Evolutionary conservation across 2,113 vertebrate species (phyloP), one percentile per base, ranked within the genome.

Genomic region (Anarhynchus alexandrinus): DNA sequence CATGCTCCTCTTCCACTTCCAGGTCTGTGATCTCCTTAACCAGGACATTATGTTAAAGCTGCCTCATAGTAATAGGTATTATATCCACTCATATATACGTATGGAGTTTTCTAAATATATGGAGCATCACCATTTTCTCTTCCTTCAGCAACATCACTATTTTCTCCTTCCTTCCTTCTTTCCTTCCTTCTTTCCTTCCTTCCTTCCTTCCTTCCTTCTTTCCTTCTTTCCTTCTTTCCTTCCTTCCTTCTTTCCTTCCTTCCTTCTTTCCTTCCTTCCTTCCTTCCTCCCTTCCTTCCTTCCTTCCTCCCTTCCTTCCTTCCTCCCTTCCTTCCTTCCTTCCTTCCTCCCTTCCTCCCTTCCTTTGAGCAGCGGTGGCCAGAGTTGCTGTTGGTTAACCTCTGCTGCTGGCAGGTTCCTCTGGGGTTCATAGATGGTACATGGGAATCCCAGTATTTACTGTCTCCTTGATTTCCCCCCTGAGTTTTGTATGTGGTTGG

Each of bases 61-160:
- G n/a, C 16, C 32, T 76, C 10, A 15, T 6, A 47, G 23, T 7
- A 78, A 51, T 17, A 65, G 23, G 5, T 55, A 30, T n/a, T 71
- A 26, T 15, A 29, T 54, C 10, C 15, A 67, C 9, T 42, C 5
- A 9, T 0, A 1, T 25, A 3, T 16, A 13, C 16, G 32, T 51
- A 40, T 22, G 18, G 17, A 82, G 13, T 23, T 45, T 69, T 3
- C 2, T 55, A 38, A 73, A 86, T 6, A 1, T 10, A 15, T 30
- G 25, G 52, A 82, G 5, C 8, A 5, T 36, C 30, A 34, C 49
- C 22, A 25, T 51, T 51, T 51, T 51, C 49, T 51, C 49, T 51
- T 51, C 49, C 49, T 51, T 51, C 49, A 51, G 49, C 49, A 51
- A 51, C 22, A 51, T 45, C 17, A 9, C 45, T 0, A 0, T 57